These are phyloP conservation scores for Aurelia aurita complex sp. Pacific DNA, from an alignment of 30 jellyfish, hydroid and myxozoan genomes.

Conservation along the genomic window DNA sequence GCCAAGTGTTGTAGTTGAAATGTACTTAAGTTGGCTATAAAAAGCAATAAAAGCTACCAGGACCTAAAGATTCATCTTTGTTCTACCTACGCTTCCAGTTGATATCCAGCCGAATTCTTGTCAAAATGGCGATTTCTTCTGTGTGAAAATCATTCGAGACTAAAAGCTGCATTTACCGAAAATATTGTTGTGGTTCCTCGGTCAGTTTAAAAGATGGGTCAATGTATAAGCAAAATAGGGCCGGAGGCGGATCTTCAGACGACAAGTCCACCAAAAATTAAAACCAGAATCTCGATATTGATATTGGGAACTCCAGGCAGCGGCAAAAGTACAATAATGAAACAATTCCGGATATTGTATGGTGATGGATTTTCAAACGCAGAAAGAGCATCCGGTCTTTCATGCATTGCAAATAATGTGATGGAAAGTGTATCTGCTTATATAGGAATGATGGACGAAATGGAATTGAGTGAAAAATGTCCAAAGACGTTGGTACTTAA, in stretches of 20 bases:
- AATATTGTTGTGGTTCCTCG: neutral
- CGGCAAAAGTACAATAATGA: conserved; percentile 57
- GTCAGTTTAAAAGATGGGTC: conserved; percentile 31
- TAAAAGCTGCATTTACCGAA: no score
- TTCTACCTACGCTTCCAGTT: no score
- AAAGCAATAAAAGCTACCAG: no score
- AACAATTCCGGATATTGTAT: conserved; percentile 49
- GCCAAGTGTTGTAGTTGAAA: no score
- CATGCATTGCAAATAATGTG: conserved; percentile 36
- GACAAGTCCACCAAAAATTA: conserved; percentile 19
- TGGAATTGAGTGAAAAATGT: conserved; percentile 21
- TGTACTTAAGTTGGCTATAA: no score
- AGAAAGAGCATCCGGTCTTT: conserved; percentile 26
- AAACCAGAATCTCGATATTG: conserved; percentile 40
- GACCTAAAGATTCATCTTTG: no score
- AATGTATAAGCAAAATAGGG: conserved; percentile 50
- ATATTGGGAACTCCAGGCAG: conserved; percentile 56
- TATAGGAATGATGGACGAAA: conserved; percentile 29
- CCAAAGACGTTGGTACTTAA: conserved; percentile 40
- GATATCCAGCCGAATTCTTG: no score
- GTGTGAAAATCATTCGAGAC: no score
- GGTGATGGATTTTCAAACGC: conserved; percentile 54
- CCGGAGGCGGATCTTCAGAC: conserved; percentile 45
- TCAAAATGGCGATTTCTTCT: no score
- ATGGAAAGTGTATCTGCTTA: conserved; percentile 50